phyloP scores from a whole-genome alignment of 2,888 invertebrate genomes.

The Sphaerophoria taeniata region DNA sequence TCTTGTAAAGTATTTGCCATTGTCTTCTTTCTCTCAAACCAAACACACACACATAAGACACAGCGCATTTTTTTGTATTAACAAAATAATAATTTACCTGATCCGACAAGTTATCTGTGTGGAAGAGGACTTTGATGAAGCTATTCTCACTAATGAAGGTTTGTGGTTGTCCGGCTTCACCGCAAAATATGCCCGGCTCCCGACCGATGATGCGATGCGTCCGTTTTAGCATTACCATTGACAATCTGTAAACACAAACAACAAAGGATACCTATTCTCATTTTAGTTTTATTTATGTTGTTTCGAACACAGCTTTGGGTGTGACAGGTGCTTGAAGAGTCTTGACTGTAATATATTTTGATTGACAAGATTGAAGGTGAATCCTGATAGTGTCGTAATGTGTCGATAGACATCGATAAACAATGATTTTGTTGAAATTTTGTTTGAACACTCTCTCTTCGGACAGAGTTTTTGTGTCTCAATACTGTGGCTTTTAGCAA shows the following conservation, averaged over 20 bases:
- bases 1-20: slow-evolving; percentile 52
- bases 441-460: too few species aligned
- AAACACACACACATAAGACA: too few species aligned
- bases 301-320: neutral
- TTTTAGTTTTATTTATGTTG: slow-evolving; percentile 33
- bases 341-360: neutral
- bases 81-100: slow-evolving; percentile 83
- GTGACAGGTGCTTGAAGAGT: neutral
- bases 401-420: neutral
- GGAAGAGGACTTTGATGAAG: slow-evolving; percentile 95
- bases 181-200: slow-evolving; percentile 95
- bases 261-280: slow-evolving; percentile 41
- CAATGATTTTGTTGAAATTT: neutral
- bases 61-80: too few species aligned
- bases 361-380: neutral
- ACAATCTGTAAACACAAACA: slow-evolving; percentile 87
- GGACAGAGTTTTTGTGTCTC: too few species aligned
- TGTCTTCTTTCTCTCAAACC: neutral
- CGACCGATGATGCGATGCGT: slow-evolving; percentile 94
- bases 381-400: neutral
- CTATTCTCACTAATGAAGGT: slow-evolving; percentile 97
- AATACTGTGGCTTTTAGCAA: too few species aligned
- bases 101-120: slow-evolving; percentile 96
- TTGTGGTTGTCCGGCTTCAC: slow-evolving; percentile 96
- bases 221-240: slow-evolving; percentile 95